Evolutionary conservation across 1,140 invertebrate species (phyloP), one percentile per base, ranked within the genome.

Genomic region (Neodiprion virginianus): DNA sequence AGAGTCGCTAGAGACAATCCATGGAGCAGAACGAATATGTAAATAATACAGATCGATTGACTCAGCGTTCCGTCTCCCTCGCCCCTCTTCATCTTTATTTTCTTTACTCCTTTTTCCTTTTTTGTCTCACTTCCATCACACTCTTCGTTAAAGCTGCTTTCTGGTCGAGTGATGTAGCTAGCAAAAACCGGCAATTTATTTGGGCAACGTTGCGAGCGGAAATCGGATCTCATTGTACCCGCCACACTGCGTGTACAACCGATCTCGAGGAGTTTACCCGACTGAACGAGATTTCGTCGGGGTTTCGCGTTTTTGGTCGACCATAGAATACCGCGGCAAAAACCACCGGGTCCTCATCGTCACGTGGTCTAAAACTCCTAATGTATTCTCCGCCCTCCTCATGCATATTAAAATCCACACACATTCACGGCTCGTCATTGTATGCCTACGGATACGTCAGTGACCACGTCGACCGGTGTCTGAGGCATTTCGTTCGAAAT

Each of bases 41-140:
- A 81, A 81, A 81, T 79, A 79, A 81, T 80, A 79, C 77, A 79
- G 79, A 78, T 75, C 71, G 73, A 75, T 79, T 68, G 21, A 50
- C 12, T 71, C 70, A 9, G 28, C 10, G 12, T 17, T 40, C 48
- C n/a, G 12, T 69, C 8, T 21, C 21, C 67, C 40, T 23, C 17
- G 0, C 67, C 67, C 67, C 17, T 14, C 12, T 21, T 65, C 61
- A 5, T 65, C 1, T 61, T n/a, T 65, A 65, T 21, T 65, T 21
- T 40, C 17, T 65, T 21, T 21, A 65, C 12, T 65, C 12, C 61
- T 3, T 65, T 21, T 21, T 14, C 61, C 12, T 14, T 14, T 65
- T 65, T 21, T 61, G 10, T 21, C 12, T 65, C 61, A 14, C 61
- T 65, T 65, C 17, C 17, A 65, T 65, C 61, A 40, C 67, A 69